A percentile compares a stretch with the other conserved stretches of the same genome.
Conservation (phyloP, 1,140 invertebrate species). For the Octopus sinensis region DNA sequence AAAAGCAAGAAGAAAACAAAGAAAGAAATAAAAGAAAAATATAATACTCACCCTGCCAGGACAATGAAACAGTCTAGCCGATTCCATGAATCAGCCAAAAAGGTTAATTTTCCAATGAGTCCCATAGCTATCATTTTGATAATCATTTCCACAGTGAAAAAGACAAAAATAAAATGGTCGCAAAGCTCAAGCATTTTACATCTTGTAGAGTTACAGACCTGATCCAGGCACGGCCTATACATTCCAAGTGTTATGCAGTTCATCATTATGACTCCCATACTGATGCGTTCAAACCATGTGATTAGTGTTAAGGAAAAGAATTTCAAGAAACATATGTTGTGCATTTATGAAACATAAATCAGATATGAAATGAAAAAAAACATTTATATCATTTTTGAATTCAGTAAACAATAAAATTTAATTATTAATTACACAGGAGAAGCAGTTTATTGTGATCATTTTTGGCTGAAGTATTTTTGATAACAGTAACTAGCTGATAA, state of each 20-base stretch:
- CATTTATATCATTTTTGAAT: too few species aligned
- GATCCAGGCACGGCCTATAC: slow-evolving; percentile 94
- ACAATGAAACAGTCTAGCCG: slow-evolving; percentile 98
- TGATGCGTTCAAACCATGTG: slow-evolving; percentile 98
- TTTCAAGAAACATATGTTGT: too few species aligned
- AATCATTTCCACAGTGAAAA: slow-evolving; percentile 83
- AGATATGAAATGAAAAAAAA: too few species aligned
- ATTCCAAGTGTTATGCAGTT: slow-evolving; percentile 99
- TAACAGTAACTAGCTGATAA: too few species aligned
- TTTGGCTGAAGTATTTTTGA: too few species aligned
- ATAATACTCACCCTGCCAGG: slow-evolving; percentile 78
- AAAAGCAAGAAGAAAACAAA: background rate
- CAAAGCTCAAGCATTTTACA: slow-evolving; percentile 94
- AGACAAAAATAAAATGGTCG: slow-evolving; percentile 97
- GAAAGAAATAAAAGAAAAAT: too few species aligned
- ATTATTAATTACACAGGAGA: too few species aligned
- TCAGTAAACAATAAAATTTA: too few species aligned
- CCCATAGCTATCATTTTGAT: slow-evolving; percentile 99
- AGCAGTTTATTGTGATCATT: too few species aligned
- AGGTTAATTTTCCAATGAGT: slow-evolving; percentile 89
- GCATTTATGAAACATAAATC: too few species aligned
- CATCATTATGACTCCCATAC: slow-evolving; percentile 95
- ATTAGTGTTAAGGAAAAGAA: slow-evolving; percentile 42
- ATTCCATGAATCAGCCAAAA: slow-evolving; percentile 96
- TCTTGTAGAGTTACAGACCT: slow-evolving; percentile 78